Percentiles rank a stretch among this genome's conserved stretches.
These are phyloP conservation scores for Okamejei kenojei DNA, from an alignment of 2,797 vertebrate genomes.

Conservation along the genomic window DNA sequence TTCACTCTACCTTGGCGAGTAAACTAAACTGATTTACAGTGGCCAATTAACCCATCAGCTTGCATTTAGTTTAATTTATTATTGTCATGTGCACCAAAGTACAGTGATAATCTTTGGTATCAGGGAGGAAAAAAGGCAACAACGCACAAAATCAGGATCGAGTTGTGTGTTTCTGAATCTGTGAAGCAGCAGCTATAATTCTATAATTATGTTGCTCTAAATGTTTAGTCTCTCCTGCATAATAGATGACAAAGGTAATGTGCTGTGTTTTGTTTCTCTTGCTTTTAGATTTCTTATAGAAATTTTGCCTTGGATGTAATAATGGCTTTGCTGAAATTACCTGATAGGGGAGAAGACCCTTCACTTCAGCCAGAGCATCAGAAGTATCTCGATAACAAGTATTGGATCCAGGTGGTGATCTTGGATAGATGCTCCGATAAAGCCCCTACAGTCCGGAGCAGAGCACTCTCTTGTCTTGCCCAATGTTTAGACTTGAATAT, in stretches of 20 bases:
- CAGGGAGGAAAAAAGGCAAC: too few species aligned
- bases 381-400: constrained; percentile 68
- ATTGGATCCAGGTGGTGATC: constrained; percentile 75
- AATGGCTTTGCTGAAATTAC: constrained; percentile 72
- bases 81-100: too few species aligned
- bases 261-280: neutral
- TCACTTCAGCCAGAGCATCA: constrained; percentile 55
- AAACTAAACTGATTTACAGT: too few species aligned
- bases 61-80: too few species aligned
- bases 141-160: too few species aligned
- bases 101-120: too few species aligned
- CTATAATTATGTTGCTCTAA: neutral
- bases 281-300: constrained; percentile 64
- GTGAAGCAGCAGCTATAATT: neutral
- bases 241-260: neutral
- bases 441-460: constrained; percentile 73
- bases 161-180: too few species aligned
- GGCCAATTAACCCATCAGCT: too few species aligned
- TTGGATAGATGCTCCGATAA: constrained; percentile 72
- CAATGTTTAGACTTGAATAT: constrained; percentile 72
- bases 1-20: too few species aligned
- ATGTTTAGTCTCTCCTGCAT: neutral
- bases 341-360: constrained; percentile 57
- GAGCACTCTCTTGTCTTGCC: constrained; percentile 74
- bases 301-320: constrained; percentile 83